These are phyloP conservation scores for Bombus pyrosoma DNA, from an alignment of 1,140 invertebrate species.

Conservation along the genomic window DNA sequence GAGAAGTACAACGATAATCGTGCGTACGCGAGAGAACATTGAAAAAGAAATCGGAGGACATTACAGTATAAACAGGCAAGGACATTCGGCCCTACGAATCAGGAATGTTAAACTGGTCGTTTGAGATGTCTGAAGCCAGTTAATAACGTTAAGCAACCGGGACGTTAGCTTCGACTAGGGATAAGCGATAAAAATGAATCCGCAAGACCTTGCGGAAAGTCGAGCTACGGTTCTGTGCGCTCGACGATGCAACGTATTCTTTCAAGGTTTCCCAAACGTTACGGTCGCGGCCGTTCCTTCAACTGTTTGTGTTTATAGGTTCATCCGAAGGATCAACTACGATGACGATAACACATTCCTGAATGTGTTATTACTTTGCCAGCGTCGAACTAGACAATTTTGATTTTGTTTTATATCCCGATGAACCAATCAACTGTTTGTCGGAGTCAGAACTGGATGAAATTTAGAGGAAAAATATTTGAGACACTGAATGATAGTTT, in stretches of 20 bases:
- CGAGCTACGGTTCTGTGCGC: too few species aligned
- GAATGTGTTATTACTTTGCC: not conserved
- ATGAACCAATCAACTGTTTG: not conserved
- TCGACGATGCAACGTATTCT: not conserved
- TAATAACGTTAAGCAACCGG: conserved; percentile 36
- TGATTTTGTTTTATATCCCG: not conserved
- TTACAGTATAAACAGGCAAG: conserved; percentile 21
- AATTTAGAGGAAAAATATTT: too few species aligned
- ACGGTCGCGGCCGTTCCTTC: conserved; percentile 9
- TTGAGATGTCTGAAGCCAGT: not conserved
- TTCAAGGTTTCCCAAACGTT: not conserved
- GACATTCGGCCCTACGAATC: conserved; percentile 34
- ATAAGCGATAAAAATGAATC: conserved; percentile 28
- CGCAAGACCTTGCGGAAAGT: not conserved
- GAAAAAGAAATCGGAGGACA: conserved; percentile 36
- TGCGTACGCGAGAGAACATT: not conserved
- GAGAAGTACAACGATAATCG: not conserved
- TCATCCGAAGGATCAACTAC: not conserved
- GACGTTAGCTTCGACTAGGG: conserved; percentile 3
- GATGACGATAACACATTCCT: not conserved
- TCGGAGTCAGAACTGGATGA: too few species aligned
- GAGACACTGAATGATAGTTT: too few species aligned
- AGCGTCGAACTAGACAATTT: too few species aligned
- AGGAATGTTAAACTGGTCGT: conserved; percentile 44
- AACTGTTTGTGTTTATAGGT: not conserved